Conservation (phyloP, 2,113 vertebrate species). For the Nycticebus coucang region DNA sequence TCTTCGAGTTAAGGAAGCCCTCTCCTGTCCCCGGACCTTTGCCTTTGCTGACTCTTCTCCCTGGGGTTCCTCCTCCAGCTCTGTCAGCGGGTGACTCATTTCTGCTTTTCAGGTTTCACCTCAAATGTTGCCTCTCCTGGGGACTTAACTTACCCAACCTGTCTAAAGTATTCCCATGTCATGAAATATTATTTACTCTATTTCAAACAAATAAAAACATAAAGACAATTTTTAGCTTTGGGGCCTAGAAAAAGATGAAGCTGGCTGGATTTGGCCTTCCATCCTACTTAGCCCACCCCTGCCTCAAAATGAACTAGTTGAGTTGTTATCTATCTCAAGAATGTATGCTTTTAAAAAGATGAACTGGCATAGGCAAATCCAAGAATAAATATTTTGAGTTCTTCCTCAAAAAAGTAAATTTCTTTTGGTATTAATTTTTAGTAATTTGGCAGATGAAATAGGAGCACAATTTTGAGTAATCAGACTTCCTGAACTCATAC, state of each 20-base stretch:
- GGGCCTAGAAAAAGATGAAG: background rate
- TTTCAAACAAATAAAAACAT: conserved; percentile 1
- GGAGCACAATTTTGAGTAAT: conserved; percentile 30
- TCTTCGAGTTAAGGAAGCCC: background rate
- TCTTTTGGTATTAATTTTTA: conserved; percentile 43
- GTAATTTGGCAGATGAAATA: conserved; percentile 45
- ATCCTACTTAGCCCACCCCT: background rate
- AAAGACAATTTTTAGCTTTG: background rate
- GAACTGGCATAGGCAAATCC: background rate
- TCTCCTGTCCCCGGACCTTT: background rate
- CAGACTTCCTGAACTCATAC: background rate
- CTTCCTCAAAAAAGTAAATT: conserved; percentile 23
- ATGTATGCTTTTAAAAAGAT: conserved; percentile 28
- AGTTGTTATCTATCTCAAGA: background rate
- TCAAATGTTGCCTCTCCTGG: background rate
- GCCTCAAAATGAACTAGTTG: background rate
- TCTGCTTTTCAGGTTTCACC: background rate
- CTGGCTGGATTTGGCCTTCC: background rate
- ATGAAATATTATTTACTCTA: conserved; percentile 37
- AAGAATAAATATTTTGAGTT: conserved; percentile 43
- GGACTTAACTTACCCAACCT: background rate
- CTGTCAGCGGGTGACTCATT: background rate
- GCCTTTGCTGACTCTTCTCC: background rate
- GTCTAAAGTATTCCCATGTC: background rate
- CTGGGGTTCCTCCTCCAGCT: background rate